Conservation (phyloP, 2,888 invertebrate species). For the Scaeva pyrastri region DNA sequence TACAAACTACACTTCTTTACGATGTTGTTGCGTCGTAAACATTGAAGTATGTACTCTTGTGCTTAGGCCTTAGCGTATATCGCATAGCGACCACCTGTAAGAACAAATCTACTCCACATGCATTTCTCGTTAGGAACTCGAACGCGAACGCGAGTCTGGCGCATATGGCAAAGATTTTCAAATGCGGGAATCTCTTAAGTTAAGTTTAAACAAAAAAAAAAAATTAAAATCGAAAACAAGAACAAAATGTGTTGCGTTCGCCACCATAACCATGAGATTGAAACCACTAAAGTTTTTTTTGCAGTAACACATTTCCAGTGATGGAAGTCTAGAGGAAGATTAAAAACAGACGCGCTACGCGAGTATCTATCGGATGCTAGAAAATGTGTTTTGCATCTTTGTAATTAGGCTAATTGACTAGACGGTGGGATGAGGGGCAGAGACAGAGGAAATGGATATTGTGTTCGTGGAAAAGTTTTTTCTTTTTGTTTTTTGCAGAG, state of each 20-base stretch:
- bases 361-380: slow-evolving; percentile 34
- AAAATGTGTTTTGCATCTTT: slow-evolving; percentile 70
- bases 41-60: neutral
- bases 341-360: slow-evolving; percentile 56
- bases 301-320: slow-evolving; percentile 56
- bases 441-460: slow-evolving; percentile 1
- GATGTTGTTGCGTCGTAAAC: slow-evolving; percentile 15
- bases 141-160: slow-evolving; percentile 18
- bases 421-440: neutral
- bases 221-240: slow-evolving; percentile 57
- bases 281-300: slow-evolving; percentile 41
- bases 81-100: slow-evolving; percentile 54
- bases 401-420: slow-evolving; percentile 70
- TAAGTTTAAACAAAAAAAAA: neutral
- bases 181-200: slow-evolving; percentile 38
- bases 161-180: slow-evolving; percentile 12
- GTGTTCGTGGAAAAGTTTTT: neutral
- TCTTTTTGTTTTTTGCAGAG: too few species aligned
- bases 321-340: slow-evolving; percentile 31
- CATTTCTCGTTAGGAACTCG: neutral
- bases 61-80: slow-evolving; percentile 58
- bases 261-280: neutral
- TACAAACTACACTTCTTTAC: slow-evolving; percentile 39
- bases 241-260: slow-evolving; percentile 14
- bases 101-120: slow-evolving; percentile 15